These are phyloP conservation scores for Parotia lawesii DNA, from an alignment of 2,113 vertebrate genomes.

Conservation along the genomic window DNA sequence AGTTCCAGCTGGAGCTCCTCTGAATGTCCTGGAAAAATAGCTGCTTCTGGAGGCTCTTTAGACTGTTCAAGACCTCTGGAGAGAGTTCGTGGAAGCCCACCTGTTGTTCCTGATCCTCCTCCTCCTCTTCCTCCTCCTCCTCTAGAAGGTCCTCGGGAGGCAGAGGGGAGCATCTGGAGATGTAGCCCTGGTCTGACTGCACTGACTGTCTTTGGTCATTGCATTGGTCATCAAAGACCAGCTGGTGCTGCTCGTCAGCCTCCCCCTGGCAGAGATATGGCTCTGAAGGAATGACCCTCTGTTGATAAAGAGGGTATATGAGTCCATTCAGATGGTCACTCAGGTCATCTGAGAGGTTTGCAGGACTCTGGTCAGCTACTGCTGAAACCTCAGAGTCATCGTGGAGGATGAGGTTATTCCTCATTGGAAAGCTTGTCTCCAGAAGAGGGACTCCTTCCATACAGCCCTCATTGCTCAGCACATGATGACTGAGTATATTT, in stretches of 20 bases:
- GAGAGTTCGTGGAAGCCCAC: not conserved
- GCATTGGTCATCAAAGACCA: constrained; percentile 46
- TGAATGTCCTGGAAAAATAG: constrained; percentile 73
- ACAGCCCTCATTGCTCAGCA: constrained; percentile 15
- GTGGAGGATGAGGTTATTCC: constrained; percentile 37
- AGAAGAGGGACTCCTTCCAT: constrained; percentile 61
- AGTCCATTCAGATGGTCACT: constrained; percentile 41
- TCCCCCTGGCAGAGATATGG: not conserved
- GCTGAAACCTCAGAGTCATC: not conserved
- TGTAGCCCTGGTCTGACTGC: constrained; percentile 90
- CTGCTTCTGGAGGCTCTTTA: constrained; percentile 79
- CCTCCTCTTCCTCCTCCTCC: constrained; percentile 16
- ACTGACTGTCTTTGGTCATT: constrained; percentile 74
- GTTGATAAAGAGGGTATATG: constrained; percentile 56
- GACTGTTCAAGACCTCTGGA: constrained; percentile 66
- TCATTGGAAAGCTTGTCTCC: not conserved
- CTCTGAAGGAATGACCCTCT: constrained; percentile 10
- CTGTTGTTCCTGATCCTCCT: not conserved
- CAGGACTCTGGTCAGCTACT: not conserved
- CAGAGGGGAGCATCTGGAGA: constrained; percentile 79
- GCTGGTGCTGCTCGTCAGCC: constrained; percentile 35
- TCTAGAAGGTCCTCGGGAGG: constrained; percentile 49
- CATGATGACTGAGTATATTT: not conserved
- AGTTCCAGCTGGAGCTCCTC: constrained; percentile 40
- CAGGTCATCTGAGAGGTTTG: not conserved